These are phyloP conservation scores for Pteromalus puparum DNA, from an alignment of 1,140 invertebrate species.

Conservation along the genomic window DNA sequence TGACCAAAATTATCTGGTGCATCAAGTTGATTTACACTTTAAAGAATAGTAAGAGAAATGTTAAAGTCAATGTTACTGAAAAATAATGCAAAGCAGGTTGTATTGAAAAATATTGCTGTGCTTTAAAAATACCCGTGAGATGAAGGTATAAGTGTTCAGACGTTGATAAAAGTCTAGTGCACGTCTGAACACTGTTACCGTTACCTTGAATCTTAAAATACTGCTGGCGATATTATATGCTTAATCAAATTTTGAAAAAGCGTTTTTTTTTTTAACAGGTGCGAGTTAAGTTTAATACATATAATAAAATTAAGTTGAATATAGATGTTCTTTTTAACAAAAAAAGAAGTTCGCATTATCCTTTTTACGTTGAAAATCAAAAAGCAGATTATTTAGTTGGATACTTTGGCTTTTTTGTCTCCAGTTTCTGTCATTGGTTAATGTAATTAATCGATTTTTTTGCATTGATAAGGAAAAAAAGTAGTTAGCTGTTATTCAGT, in stretches of 20 bases:
- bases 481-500: background rate
- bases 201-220: conserved; percentile 17
- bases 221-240: conserved; percentile 12
- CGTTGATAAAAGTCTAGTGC: background rate
- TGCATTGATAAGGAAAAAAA: background rate
- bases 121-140: conserved; percentile 15
- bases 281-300: conserved; percentile 39
- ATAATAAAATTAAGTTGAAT: conserved; percentile 28
- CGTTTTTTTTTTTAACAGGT: conserved; percentile 37
- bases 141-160: conserved; percentile 16
- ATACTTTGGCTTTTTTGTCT: conserved; percentile 36
- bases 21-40: conserved; percentile 24
- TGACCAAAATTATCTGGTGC: background rate
- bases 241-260: conserved; percentile 32
- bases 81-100: conserved; percentile 24
- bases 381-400: conserved; percentile 36
- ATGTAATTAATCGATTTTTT: conserved; percentile 15
- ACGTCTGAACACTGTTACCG: background rate
- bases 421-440: conserved; percentile 20
- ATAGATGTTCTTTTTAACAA: conserved; percentile 35
- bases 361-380: conserved; percentile 28
- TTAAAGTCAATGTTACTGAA: conserved; percentile 46
- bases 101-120: conserved; percentile 28
- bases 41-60: conserved; percentile 37
- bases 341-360: conserved; percentile 28